Evolutionary conservation across 2,797 vertebrate genomes (phyloP).

Genomic region (Zonotrichia albicollis): DNA sequence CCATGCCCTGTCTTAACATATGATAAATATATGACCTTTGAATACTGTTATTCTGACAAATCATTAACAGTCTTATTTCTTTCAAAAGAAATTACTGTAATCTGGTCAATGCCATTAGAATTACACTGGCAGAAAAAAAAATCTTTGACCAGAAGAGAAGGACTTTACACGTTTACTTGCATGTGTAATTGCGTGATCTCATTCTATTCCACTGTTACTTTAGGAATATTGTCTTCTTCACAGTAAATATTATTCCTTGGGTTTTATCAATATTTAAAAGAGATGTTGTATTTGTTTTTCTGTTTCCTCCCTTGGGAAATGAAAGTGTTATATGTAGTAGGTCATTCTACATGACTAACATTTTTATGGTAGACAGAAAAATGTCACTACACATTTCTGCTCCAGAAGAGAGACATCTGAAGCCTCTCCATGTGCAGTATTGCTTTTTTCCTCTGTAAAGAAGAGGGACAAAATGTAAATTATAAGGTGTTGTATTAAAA

Average conservation of each 20-base stretch:
- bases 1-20: neutral
- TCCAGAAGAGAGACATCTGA: neutral
- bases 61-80: neutral
- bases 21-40: neutral
- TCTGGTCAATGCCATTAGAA: neutral
- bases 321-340: neutral
- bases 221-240: neutral
- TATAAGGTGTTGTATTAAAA: neutral
- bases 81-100: neutral
- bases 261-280: conserved; percentile 16
- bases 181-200: neutral
- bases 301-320: conserved; percentile 1
- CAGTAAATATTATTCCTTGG: neutral
- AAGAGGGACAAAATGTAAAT: neutral
- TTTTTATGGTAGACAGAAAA: neutral
- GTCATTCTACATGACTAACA: neutral
- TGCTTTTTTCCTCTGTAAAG: neutral
- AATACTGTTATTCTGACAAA: neutral
- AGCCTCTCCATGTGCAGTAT: neutral
- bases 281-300: neutral
- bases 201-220: neutral
- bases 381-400: neutral
- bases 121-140: neutral
- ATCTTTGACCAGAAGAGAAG: neutral
- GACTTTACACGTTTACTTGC: neutral